Evolutionary conservation across 2,113 vertebrate genomes (phyloP).

Genomic region (Oceanodroma tethys): DNA sequence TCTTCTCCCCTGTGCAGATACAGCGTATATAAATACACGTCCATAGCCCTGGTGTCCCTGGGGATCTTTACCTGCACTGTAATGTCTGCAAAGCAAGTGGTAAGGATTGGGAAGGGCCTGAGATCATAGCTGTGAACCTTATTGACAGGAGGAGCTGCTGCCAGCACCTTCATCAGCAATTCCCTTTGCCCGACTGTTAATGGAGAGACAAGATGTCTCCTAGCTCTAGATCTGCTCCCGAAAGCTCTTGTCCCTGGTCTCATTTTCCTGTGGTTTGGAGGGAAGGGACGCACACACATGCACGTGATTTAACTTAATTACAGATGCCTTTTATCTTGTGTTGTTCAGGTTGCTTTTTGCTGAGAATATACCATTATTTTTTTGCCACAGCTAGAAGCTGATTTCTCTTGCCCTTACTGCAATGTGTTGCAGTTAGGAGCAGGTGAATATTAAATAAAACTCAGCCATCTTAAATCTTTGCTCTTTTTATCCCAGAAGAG

Average conservation of each 20-base stretch:
- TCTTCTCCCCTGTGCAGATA: conserved; percentile 77
- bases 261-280: neutral
- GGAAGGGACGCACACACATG: neutral
- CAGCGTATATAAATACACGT: conserved; percentile 84
- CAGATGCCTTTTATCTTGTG: neutral
- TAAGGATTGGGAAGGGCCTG: conserved; percentile 69
- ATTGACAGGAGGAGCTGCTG: neutral
- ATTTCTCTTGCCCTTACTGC: neutral
- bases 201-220: neutral
- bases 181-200: neutral
- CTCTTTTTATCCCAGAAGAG: neutral
- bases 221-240: neutral
- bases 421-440: neutral
- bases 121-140: neutral
- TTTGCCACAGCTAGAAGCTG: neutral
- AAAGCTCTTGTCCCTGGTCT: neutral
- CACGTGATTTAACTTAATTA: neutral
- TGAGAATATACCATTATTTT: neutral
- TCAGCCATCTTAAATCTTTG: neutral
- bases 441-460: neutral
- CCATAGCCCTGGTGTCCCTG: conserved; percentile 89
- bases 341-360: neutral
- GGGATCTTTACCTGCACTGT: conserved; percentile 97
- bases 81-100: conserved; percentile 98
- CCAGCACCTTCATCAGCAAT: neutral